Percentiles rank a stretch among this genome's conserved stretches.
Evolutionary conservation across 23 tunicate species (phyloP).

Genomic region (Diplosoma virens): DNA sequence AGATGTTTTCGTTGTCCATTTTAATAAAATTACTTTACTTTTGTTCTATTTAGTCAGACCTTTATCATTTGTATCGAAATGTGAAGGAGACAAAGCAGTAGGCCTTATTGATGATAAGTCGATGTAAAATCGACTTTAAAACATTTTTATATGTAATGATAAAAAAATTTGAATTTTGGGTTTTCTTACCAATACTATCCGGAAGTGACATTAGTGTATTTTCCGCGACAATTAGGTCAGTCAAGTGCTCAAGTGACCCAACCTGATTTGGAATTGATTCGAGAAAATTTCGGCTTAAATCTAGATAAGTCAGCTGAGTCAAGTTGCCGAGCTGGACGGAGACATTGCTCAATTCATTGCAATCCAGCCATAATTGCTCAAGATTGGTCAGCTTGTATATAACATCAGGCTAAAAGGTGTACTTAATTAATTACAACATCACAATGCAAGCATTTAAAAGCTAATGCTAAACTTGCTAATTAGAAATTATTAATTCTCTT

Average conservation of each 20-base stretch:
- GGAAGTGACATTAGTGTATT: conserved; percentile 62
- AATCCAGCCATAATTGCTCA: conserved; percentile 86
- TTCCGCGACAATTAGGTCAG: conserved; percentile 63
- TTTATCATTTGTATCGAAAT: too few relatives aligned
- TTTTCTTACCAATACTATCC: conserved; percentile 85
- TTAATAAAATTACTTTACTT: too few relatives aligned
- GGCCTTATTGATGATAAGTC: too few relatives aligned
- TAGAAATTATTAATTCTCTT: neutral
- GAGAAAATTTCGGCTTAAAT: conserved; percentile 70
- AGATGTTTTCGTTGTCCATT: too few relatives aligned
- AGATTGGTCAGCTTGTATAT: conserved; percentile 53
- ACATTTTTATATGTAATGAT: too few relatives aligned
- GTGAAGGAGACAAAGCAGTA: too few relatives aligned
- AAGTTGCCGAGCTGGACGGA: conserved; percentile 58
- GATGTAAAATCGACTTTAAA: too few relatives aligned
- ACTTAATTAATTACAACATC: neutral
- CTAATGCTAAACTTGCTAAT: neutral
- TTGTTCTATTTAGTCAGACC: too few relatives aligned
- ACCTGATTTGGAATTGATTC: conserved; percentile 75
- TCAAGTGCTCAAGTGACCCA: conserved; percentile 48
- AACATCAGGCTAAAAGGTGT: conserved; percentile 70
- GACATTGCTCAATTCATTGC: conserved; percentile 75
- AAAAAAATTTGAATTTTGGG: too few relatives aligned
- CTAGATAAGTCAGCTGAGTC: conserved; percentile 73
- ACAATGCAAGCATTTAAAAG: neutral